A percentile compares a stretch with the other conserved stretches of the same genome.
Evolutionary conservation across 2,113 vertebrate species (phyloP).

Genomic region (Meleagris gallopavo): DNA sequence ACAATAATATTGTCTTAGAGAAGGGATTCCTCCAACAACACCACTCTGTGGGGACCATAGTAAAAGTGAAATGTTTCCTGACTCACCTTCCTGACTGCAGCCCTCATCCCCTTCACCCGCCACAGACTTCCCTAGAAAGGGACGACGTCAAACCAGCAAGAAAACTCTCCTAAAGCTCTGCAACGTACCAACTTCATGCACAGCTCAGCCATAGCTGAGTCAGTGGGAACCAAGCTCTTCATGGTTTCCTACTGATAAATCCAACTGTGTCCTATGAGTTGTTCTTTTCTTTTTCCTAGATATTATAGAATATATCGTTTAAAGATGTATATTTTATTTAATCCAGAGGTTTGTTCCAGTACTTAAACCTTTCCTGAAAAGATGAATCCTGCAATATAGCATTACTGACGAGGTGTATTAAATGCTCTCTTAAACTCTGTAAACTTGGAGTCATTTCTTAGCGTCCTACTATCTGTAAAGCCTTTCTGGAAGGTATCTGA

Average conservation of each 20-base stretch:
- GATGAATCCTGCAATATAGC: background rate
- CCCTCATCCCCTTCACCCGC: fast-evolving
- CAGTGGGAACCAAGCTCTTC: background rate
- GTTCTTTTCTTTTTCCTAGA: background rate
- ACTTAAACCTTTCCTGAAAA: background rate
- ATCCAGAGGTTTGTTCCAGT: background rate
- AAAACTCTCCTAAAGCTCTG: background rate
- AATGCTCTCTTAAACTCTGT: background rate
- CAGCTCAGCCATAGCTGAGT: background rate
- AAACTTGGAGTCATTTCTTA: background rate
- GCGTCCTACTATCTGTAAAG: background rate
- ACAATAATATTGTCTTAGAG: background rate
- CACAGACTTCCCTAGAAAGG: background rate
- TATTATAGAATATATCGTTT: background rate
- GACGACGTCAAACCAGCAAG: fast-evolving
- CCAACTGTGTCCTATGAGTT: background rate
- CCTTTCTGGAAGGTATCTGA: background rate
- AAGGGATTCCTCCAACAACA: constrained; percentile 25
- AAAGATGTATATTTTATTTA: background rate
- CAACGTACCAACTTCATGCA: fast-evolving
- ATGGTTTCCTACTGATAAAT: background rate
- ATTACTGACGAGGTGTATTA: background rate
- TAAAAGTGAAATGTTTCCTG: constrained; percentile 6
- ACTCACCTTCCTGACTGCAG: background rate
- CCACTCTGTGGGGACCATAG: background rate